Conservation (phyloP, 2,113 vertebrate species). For the Callipepla californica region DNA sequence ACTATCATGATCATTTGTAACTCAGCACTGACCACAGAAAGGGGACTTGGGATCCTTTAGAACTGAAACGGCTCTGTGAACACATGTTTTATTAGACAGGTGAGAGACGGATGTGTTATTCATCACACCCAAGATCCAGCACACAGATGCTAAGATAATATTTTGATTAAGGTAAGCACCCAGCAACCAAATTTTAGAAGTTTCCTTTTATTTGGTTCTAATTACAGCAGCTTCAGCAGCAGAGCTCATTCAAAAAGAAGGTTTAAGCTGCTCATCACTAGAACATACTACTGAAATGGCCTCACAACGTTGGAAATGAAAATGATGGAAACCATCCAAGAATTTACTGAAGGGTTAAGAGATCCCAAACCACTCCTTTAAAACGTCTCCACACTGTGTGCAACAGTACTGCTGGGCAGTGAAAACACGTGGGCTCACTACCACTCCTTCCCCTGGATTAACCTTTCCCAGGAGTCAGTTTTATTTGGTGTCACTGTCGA, state of each 20-base stretch:
- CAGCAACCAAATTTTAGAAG: background rate
- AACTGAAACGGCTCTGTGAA: background rate
- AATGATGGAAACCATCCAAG: too few relatives aligned
- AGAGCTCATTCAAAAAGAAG: background rate
- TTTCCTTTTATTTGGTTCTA: too few relatives aligned
- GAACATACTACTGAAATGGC: background rate
- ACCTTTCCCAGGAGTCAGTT: background rate
- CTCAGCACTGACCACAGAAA: background rate
- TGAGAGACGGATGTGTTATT: background rate
- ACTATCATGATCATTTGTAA: background rate
- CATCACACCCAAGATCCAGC: accelerated
- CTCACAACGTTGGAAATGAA: background rate
- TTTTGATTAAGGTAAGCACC: background rate
- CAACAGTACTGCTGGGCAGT: background rate
- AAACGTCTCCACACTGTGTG: background rate
- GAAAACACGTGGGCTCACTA: accelerated
- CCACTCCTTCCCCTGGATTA: background rate
- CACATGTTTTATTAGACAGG: background rate
- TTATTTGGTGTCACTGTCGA: background rate
- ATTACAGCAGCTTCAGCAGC: background rate
- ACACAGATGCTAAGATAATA: background rate
- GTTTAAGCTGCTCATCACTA: background rate
- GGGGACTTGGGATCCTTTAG: background rate
- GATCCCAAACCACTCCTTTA: background rate
- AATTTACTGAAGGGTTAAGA: background rate